These are phyloP conservation scores for Suncus etruscus DNA, from an alignment of 2,113 vertebrate species.

Conservation along the genomic window DNA sequence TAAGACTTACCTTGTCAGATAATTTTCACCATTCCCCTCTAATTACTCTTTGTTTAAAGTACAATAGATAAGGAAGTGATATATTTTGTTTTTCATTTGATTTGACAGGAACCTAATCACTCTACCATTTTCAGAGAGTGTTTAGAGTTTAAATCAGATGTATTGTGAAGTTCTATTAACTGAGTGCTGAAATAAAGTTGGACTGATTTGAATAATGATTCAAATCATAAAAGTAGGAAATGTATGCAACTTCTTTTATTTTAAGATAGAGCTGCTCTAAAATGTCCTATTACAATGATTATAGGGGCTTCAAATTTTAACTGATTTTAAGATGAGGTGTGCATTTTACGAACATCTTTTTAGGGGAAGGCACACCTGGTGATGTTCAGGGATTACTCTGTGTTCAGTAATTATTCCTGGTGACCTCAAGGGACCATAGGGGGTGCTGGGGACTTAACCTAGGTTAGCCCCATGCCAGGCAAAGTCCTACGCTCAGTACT, in stretches of 20 bases:
- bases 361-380: no score
- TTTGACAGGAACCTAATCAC: not conserved
- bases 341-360: not conserved
- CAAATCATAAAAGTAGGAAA: not conserved
- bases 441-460: no score
- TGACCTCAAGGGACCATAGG: no score
- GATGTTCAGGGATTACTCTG: no score
- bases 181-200: not conserved
- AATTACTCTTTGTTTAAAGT: not conserved
- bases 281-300: not conserved
- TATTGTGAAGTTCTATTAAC: not conserved
- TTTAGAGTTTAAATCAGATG: not conserved
- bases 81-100: slow-evolving; percentile 28
- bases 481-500: no score
- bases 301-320: not conserved
- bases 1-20: not conserved
- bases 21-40: not conserved
- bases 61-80: not conserved
- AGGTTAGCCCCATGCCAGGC: no score
- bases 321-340: not conserved
- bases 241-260: not conserved
- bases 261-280: not conserved
- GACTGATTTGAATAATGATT: not conserved
- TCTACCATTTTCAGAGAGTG: not conserved
- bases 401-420: no score